Evolutionary conservation across 37 sponge, comb jelly and placozoan genomes (phyloP), one percentile per base, ranked within the genome.

Genomic region (Bolinopsis microptera): DNA sequence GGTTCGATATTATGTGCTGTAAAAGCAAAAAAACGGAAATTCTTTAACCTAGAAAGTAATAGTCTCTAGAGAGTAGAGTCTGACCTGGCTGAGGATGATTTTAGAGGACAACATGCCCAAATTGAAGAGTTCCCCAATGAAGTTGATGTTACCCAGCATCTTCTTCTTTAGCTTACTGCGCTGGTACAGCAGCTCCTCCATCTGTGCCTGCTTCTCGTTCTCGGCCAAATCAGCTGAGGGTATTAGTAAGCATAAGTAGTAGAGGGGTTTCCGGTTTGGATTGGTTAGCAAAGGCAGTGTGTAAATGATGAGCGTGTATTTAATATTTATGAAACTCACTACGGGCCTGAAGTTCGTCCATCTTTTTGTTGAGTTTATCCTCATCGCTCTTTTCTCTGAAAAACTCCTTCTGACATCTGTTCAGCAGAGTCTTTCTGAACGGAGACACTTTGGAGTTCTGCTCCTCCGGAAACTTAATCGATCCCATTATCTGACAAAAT

Each of bases 91-190:
- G 16, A 86, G n/a, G 61, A 86, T 86, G 61, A 86, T 86, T 48
- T 86, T 86, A 48, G 90, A 41, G 48, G 61, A 41, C 31, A 86
- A 26, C 41, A 86, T 39, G 3, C 30, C 32, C 36, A 86, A 34
- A 27, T 86, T 86, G 90, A 40, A 86, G 27, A 86, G 35, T 30
- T 86, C 90, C 39, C 90, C 90, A 30, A 86, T 86, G 22, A 86
- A 86, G 90, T 86, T 86, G 90, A 86, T 86, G 90, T 86, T 86
- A 24, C 90, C 90, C 90, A 86, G 67, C 90, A 86, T 86, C 90
- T 86, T 86, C 90, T 86, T 86, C 67, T 86, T 86, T 16, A 86
- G 48, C 35, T 86, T 86, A 1, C 38, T 33, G 27, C 67, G 32
- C 90, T 86, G 41, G 67, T 86, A 86, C 38, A 86, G 90, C 30